phyloP scores from a whole-genome alignment of 2,113 vertebrate species.

The Xerus inauris region DNA sequence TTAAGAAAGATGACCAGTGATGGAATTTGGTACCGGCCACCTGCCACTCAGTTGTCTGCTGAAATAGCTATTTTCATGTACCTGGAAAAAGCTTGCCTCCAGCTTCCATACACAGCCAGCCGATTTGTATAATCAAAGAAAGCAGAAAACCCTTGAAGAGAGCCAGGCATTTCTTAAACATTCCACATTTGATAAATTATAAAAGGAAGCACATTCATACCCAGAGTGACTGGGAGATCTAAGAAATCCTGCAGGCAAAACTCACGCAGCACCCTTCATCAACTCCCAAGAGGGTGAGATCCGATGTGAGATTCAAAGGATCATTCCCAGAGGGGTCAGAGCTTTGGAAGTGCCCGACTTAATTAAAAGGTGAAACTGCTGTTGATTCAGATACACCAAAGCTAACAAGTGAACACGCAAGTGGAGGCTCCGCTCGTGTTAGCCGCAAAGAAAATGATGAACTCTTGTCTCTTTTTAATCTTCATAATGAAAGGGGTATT shows the following conservation, averaged over 20 bases:
- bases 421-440: neutral
- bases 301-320: constrained; percentile 56
- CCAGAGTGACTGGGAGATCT: constrained; percentile 71
- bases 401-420: neutral
- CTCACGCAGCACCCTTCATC: constrained; percentile 63
- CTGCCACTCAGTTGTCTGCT: neutral
- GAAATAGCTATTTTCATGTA: neutral
- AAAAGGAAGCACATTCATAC: constrained; percentile 63
- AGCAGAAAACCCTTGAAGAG: constrained; percentile 65
- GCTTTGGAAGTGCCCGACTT: constrained; percentile 45
- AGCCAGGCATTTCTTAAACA: constrained; percentile 43
- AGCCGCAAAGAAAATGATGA: neutral
- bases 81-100: neutral
- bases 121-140: constrained; percentile 62
- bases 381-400: constrained; percentile 24
- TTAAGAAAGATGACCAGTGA: neutral
- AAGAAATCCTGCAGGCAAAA: constrained; percentile 67
- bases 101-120: neutral
- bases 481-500: neutral
- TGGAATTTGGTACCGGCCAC: neutral
- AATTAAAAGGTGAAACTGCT: constrained; percentile 69
- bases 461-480: neutral
- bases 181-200: constrained; percentile 51
- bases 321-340: neutral
- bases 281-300: constrained; percentile 6